phyloP scores from a whole-genome alignment of 2,797 vertebrate genomes.

The Capromys pilorides region DNA sequence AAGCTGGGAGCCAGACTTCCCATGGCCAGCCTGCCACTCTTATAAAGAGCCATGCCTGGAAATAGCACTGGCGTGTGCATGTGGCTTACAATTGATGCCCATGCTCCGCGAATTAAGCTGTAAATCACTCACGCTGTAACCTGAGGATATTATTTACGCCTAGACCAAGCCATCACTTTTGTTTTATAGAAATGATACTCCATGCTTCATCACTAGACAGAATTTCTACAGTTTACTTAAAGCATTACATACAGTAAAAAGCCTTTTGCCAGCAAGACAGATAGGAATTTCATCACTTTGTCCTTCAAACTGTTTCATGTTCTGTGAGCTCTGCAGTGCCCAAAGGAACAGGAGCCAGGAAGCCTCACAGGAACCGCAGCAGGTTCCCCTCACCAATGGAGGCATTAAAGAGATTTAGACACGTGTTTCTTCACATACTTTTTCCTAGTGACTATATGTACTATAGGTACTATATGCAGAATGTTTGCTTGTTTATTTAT shows the following conservation, averaged over 20 bases:
- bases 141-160: not conserved
- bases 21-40: not conserved
- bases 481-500: too few relatives aligned
- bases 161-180: not conserved
- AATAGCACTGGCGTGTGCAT: not conserved
- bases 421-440: slow-evolving; percentile 11
- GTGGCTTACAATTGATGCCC: not conserved
- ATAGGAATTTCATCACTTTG: not conserved
- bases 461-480: not conserved
- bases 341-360: too few relatives aligned
- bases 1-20: not conserved
- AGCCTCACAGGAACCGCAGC: not conserved
- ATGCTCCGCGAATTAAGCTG: not conserved
- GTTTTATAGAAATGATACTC: not conserved
- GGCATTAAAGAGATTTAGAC: not conserved
- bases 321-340: not conserved
- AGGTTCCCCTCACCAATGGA: not conserved
- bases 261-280: not conserved
- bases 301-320: slow-evolving; percentile 7
- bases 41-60: not conserved
- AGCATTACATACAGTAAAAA: not conserved
- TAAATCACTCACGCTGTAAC: not conserved
- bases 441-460: not conserved
- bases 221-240: slow-evolving; percentile 1
- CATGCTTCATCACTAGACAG: not conserved